Base-by-base conservation (phyloP, 2,113 vertebrate genomes). In the Anoplopoma fimbria region DNA sequence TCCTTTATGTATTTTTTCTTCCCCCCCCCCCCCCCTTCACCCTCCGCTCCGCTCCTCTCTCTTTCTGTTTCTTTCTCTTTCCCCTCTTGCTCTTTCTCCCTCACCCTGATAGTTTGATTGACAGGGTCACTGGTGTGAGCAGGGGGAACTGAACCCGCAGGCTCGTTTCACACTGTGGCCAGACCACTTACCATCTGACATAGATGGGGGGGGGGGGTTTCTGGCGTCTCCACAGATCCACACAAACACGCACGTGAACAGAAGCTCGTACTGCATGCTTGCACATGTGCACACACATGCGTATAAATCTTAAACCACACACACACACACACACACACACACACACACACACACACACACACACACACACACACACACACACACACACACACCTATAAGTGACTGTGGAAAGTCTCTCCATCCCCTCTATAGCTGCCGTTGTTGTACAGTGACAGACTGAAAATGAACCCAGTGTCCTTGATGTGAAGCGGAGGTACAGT, bases 141-240 rank as follows among this genome's bases (percentile, higher is more conserved):
- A 42, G 67, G 63, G 38, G 60, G 69, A 74, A 42, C 49, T 87
- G 51, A 86, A 85, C 77, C 84, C 19, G 79, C 27, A 51, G 77
- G 79, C 80, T 69, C 2, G 47, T 83, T 86, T 82, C 84, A 76
- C 61, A 63, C 79, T 75, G 79, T 14, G 58, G 49, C 64, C 80
- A 57, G 74, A 88, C 79, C 83, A 84, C 81, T 92, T 88, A 88
- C 77, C 83, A 77, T 84, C n/a, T 91, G 85, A 92, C 79, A 86
- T 62, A 19, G n/a, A n/a, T n/a, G n/a, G n/a, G n/a, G n/a, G n/a
- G n/a, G n/a, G 31, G 58, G 55, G 34, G n/a, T 70, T 87, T 33
- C 7, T 31, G 62, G 86, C 69, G 49, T 77, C 27, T 72, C 60
- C 60, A 65, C 14, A 42, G 25, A 83, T 3, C 9, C 63, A 78